Evolutionary conservation across 1,140 invertebrate species (phyloP).

Genomic region (Apis cerana): DNA sequence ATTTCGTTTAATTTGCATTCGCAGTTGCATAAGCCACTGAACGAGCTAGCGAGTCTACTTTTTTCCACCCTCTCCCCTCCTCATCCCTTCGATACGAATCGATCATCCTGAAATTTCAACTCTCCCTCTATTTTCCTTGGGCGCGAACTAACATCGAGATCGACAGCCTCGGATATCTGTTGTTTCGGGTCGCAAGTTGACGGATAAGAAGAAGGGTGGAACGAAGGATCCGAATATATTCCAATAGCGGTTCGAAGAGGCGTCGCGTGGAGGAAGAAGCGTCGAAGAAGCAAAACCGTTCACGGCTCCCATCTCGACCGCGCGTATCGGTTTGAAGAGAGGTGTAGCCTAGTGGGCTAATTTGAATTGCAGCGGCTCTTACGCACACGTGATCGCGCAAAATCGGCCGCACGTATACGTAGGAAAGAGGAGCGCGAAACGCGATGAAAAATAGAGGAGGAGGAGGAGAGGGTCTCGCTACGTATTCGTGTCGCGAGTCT

Average conservation of each 20-base stretch:
- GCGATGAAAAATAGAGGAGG: not conserved
- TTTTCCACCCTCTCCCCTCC: not conserved
- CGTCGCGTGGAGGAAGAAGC: too few relatives aligned
- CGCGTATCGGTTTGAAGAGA: conserved; percentile 49
- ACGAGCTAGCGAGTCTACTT: conserved; percentile 29
- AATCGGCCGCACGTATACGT: conserved; percentile 4
- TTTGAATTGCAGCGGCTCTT: conserved; percentile 70
- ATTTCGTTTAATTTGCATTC: conserved; percentile 80
- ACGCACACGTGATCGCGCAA: conserved; percentile 44
- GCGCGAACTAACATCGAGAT: too few relatives aligned
- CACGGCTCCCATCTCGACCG: not conserved
- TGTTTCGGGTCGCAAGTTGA: too few relatives aligned
- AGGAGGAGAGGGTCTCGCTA: not conserved
- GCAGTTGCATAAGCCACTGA: conserved; percentile 71
- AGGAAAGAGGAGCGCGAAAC: conserved; percentile 6
- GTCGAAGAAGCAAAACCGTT: not conserved
- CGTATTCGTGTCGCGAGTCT: conserved; percentile 43
- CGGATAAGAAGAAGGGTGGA: not conserved
- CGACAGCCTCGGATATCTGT: too few relatives aligned
- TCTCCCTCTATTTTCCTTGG: not conserved
- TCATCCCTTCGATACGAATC: conserved; percentile 7
- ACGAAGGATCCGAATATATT: not conserved
- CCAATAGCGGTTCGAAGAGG: not conserved
- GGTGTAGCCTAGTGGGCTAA: conserved; percentile 59
- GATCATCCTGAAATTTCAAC: conserved; percentile 5